Conservation (phyloP, 1,140 invertebrate genomes). For the Amyelois transitella region DNA sequence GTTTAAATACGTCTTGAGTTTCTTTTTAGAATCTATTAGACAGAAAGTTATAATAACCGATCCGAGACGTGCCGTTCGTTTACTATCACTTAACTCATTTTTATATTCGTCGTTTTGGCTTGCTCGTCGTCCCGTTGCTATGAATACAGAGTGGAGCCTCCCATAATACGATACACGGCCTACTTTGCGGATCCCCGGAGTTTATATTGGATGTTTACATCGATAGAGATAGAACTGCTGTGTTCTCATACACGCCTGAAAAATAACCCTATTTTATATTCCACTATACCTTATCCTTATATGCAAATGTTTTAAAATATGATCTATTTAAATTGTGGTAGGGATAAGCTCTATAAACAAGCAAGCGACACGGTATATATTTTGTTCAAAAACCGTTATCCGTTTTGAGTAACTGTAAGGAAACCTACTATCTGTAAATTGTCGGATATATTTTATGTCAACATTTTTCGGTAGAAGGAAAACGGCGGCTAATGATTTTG, state of each 20-base stretch:
- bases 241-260: no score
- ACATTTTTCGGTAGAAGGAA: background rate
- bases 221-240: no score
- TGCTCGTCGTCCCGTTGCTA: constrained; percentile 42
- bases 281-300: constrained; percentile 6
- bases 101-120: constrained; percentile 51
- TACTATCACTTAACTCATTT: constrained; percentile 61
- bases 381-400: no score
- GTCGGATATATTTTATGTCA: background rate
- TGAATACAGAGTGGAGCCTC: constrained; percentile 45
- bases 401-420: no score
- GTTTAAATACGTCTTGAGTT: constrained; percentile 16
- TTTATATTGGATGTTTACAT: constrained; percentile 31
- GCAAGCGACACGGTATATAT: no score
- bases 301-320: constrained; percentile 3
- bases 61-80: constrained; percentile 30
- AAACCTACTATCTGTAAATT: background rate
- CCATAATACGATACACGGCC: constrained; percentile 48
- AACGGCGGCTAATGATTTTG: background rate
- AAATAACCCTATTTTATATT: no score
- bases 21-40: constrained; percentile 35
- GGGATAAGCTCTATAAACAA: no score
- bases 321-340: no score
- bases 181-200: constrained; percentile 27
- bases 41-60: constrained; percentile 36